Evolutionary conservation across 1,140 invertebrate species (phyloP), one percentile per base, ranked within the genome.

Genomic region (Medauroidea extradentata): DNA sequence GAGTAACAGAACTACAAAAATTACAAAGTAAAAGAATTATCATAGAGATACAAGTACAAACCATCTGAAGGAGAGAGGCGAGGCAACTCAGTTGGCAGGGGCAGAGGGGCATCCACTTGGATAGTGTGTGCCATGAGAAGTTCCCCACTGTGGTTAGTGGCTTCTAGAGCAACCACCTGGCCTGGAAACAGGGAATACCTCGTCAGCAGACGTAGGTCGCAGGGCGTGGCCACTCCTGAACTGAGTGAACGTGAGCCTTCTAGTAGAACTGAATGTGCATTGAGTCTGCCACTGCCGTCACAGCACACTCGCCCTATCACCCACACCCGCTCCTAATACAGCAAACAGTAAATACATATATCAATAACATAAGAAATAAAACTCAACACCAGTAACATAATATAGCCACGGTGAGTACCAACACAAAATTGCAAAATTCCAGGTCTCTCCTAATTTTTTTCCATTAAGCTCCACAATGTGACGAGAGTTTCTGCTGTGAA

Each of bases 161-260:
- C 91, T 43, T 84, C 79, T 29, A 90, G 79, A 1, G 86, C 84
- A 9, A 93, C 81, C 19, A 93, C 82, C 80, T 95, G 91, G 1
- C 93, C 93, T 3, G 93, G 88, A 70, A 92, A 94, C 11, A 95
- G 69, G 0, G 88, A 86, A 66, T 85, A 92, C 42, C 82, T 78
- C 8, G 46, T 21, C 16, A 49, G 44, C n/a, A 21, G 23, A 2
- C 21, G 27, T 11, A 57, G 14, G 50, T 50, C 27, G 14, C 39
- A 16, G 14, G 25, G 44, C 7, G 34, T 24, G 16, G 42, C 39
- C 19, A 19, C 29, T 7, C 24, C 27, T 14, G 39, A 73, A 70
- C 25, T 1, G 13, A 24, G 23, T 3, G 23, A 41, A 27, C 13
- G 2, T 18, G 23, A 9, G 16, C 53, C 16, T 27, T 55, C 53